Evolutionary conservation across 2,113 vertebrate species (phyloP), one percentile per base, ranked within the genome.

Genomic region (Chrysemys picta): DNA sequence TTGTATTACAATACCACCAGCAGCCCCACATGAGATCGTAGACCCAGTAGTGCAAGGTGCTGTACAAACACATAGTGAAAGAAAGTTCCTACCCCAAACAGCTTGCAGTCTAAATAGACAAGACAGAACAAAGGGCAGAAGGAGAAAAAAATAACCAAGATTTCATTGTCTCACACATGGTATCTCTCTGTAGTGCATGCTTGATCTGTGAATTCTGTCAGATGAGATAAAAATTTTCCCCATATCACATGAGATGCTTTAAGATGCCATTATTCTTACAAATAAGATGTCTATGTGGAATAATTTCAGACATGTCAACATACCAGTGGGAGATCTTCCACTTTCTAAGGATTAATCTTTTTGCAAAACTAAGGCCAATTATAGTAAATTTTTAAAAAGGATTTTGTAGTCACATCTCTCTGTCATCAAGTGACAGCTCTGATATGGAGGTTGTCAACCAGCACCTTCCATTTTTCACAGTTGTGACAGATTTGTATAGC

Each of bases 291-390:
- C 75, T 21, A 0, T 2, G 1, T 2, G 80, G 53, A 89, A 22
- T 8, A 2, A 2, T 2, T 78, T 42, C 62, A 42, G 16, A 3
- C 0, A 1, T 50, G 16, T 14, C 75, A 49, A 3, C 45, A 1
- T 0, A 17, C 22, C 45, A 16, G 2, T 29, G 17, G 45, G 45
- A 82, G 42, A 27, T 62, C 57, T 88, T 10, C 17, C 10, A 5
- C 35, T 65, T 54, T 45, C 22, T 53, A 35, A 10, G 19, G 57
- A 83, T 81, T 4, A n/a, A 93, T 89, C 78, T 12, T 47, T 62
- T 31, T 75, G 24, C 8, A 91, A 75, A 94, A 79, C 17, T 19
- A 5, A 13, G 49, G 91, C 38, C 62, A 87, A 89, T 65, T 27
- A 27, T 29, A 88, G 4, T 7, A 76, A 13, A 2, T 5, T 59